A percentile compares a stretch with the other conserved stretches of the same genome.
phyloP scores from a whole-genome alignment of 2,888 invertebrate genomes.

The Polydesmus complanatus region DNA sequence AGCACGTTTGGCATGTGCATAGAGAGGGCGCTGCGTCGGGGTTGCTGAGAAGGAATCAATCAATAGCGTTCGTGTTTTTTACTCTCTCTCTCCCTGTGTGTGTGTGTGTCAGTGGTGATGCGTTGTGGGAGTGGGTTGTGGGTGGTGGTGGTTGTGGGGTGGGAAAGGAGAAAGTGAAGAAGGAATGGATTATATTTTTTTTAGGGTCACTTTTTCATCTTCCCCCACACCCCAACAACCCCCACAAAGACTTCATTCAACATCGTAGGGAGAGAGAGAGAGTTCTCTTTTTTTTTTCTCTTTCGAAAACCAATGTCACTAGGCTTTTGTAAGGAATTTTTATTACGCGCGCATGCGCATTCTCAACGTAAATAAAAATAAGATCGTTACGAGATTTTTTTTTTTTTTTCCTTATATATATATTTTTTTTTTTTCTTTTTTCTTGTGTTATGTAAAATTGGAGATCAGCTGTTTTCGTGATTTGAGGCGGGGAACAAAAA shows the following conservation, averaged over 20 bases:
- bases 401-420: no score
- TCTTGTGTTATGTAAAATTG: neutral
- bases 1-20: neutral
- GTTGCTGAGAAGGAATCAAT: neutral
- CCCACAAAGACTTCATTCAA: neutral
- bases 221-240: neutral
- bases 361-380: neutral
- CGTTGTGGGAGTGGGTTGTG: neutral
- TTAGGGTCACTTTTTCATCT: neutral
- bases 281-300: neutral
- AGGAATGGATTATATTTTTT: neutral
- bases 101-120: constrained; percentile 2
- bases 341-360: neutral
- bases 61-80: neutral
- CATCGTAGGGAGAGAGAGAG: neutral
- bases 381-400: neutral
- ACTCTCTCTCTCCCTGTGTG: no score
- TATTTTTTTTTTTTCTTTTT: neutral
- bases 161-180: neutral
- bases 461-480: neutral
- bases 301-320: neutral
- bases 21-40: neutral
- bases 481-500: neutral
- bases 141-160: neutral
- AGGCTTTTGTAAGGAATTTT: constrained; percentile 4